Conservation (phyloP, 2,113 vertebrate species). For the Barbus barbus region DNA sequence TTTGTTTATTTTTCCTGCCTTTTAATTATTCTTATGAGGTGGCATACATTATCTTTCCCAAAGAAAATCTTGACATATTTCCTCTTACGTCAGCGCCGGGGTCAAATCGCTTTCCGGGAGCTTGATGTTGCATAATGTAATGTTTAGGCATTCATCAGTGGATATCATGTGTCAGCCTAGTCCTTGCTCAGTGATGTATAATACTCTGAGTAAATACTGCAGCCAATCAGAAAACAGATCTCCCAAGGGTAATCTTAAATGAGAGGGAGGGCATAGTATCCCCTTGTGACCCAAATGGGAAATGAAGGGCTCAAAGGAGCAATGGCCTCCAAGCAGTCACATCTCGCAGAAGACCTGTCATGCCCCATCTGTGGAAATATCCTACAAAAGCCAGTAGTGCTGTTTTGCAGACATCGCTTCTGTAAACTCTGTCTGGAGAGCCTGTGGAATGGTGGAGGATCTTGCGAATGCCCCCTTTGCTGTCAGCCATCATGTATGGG, state of each 20-base stretch:
- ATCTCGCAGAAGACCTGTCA: slow-evolving; percentile 69
- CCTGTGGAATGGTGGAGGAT: slow-evolving; percentile 61
- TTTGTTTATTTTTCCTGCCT: not conserved
- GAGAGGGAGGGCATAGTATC: slow-evolving; percentile 64
- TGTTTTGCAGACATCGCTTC: slow-evolving; percentile 72
- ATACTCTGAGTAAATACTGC: not conserved
- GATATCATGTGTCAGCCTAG: not conserved
- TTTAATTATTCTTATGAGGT: not conserved
- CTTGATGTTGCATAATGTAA: not conserved
- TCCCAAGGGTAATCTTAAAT: slow-evolving; percentile 13
- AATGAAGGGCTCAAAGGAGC: slow-evolving; percentile 49
- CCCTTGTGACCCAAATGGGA: slow-evolving; percentile 36
- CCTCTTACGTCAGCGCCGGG: not conserved
- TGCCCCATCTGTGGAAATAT: slow-evolving; percentile 72
- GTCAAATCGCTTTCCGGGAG: not conserved
- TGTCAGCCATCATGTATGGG: slow-evolving; percentile 71
- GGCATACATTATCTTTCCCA: not conserved
- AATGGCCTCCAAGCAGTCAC: slow-evolving; percentile 65
- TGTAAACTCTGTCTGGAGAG: slow-evolving; percentile 70
- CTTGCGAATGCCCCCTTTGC: slow-evolving; percentile 69
- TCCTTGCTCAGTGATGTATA: not conserved
- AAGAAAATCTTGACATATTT: not conserved
- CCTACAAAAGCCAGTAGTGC: slow-evolving; percentile 68
- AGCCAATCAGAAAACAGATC: slow-evolving; percentile 48
- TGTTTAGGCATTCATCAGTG: not conserved